Conservation (phyloP, 2,113 vertebrate genomes). For the Prinia subflava region DNA sequence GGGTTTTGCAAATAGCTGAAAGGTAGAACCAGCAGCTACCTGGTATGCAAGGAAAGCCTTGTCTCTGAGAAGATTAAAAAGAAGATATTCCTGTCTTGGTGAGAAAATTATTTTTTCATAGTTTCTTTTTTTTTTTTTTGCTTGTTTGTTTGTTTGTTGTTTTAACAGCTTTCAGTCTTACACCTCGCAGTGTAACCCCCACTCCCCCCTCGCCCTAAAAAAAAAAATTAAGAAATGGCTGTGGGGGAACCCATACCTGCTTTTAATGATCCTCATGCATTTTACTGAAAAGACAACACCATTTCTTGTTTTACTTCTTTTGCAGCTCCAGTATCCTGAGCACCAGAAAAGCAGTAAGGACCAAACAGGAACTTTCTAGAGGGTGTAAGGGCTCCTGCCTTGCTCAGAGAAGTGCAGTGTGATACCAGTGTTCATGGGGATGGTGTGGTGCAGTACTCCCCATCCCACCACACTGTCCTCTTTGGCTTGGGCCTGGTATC, state of each 20-base stretch:
- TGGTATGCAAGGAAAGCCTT: neutral
- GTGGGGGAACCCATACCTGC: neutral
- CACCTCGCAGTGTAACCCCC: too few relatives aligned
- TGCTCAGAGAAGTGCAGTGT: neutral
- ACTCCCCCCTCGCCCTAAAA: neutral
- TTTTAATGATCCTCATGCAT: neutral
- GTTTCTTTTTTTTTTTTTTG: too few relatives aligned
- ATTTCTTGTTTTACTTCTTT: neutral
- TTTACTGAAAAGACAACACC: neutral
- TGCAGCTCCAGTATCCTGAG: neutral
- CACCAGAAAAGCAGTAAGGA: neutral
- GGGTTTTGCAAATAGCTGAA: conserved; percentile 10
- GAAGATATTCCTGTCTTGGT: neutral
- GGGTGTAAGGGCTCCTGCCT: neutral
- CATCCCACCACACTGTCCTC: neutral
- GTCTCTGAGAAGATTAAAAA: neutral
- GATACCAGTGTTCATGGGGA: neutral
- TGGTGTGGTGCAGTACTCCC: neutral
- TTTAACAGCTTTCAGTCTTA: neutral
- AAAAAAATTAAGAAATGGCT: neutral
- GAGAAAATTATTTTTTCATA: neutral
- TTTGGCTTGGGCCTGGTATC: neutral
- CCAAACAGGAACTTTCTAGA: neutral
- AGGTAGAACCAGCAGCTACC: neutral
- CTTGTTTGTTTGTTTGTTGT: neutral